phyloP scores from a whole-genome alignment of 2,888 invertebrate genomes.

The Drosophila limbata region DNA sequence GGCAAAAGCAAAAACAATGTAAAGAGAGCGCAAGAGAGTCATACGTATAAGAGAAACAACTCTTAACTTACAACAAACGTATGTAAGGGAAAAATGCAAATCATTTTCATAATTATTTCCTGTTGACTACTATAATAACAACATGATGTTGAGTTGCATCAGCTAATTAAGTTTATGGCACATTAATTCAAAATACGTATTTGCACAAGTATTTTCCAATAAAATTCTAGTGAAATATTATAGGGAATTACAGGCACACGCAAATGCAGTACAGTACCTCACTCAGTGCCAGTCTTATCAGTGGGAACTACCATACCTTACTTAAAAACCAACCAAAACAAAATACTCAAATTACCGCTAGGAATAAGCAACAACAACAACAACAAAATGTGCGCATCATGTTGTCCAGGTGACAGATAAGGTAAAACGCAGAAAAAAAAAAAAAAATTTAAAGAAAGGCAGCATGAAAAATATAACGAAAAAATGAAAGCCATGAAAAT shows the following conservation, averaged over 20 bases:
- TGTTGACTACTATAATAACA: background rate
- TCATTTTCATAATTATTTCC: background rate
- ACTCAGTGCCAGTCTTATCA: slow-evolving; percentile 13
- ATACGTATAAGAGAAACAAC: slow-evolving; percentile 1
- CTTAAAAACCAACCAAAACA: slow-evolving; percentile 21
- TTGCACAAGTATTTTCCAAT: background rate
- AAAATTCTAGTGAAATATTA: slow-evolving; percentile 12
- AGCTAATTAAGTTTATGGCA: background rate
- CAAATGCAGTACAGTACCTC: background rate
- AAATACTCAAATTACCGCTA: slow-evolving; percentile 37
- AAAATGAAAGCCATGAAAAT: background rate
- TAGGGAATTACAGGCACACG: slow-evolving; percentile 8
- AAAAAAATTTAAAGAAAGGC: background rate
- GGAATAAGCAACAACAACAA: slow-evolving; percentile 25
- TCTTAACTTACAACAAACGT: slow-evolving; percentile 3
- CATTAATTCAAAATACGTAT: background rate
- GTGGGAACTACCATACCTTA: slow-evolving; percentile 15
- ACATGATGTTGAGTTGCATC: slow-evolving; percentile 1
- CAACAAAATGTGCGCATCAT: slow-evolving; percentile 51
- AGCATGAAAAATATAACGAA: background rate
- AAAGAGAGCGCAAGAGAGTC: slow-evolving; percentile 29
- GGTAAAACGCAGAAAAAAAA: slow-evolving; percentile 9
- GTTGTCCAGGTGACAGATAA: slow-evolving; percentile 53
- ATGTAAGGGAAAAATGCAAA: background rate
- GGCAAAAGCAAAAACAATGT: background rate